Evolutionary conservation across 2,888 invertebrate species (phyloP).

Genomic region (Druceiella hillmani): DNA sequence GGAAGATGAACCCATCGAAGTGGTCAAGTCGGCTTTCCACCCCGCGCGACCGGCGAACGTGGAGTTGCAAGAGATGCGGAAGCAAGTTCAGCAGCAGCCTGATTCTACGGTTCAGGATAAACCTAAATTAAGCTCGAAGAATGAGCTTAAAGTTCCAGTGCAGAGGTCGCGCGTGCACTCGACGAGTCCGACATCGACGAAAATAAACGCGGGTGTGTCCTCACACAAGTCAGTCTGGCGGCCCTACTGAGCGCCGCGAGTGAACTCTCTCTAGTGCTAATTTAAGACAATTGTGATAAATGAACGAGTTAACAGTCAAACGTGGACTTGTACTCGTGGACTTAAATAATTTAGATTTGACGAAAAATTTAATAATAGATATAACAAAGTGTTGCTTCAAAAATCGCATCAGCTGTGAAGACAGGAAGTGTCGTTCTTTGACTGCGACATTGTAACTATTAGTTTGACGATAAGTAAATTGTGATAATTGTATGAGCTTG

Average conservation of each 20-base stretch:
- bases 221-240: slow-evolving; percentile 68
- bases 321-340: too few species aligned
- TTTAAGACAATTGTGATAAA: too few species aligned
- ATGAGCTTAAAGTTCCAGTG: slow-evolving; percentile 59
- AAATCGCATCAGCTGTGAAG: too few species aligned
- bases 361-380: too few species aligned
- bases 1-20: slow-evolving; percentile 69
- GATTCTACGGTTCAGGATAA: slow-evolving; percentile 55
- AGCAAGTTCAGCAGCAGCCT: slow-evolving; percentile 47
- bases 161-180: slow-evolving; percentile 39
- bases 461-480: slow-evolving; percentile 36
- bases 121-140: slow-evolving; percentile 33
- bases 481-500: slow-evolving; percentile 52
- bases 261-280: too few species aligned
- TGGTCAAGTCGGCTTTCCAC: slow-evolving; percentile 70
- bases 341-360: too few species aligned
- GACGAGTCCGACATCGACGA: slow-evolving; percentile 52
- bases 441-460: too few species aligned
- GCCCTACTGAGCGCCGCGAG: slow-evolving; percentile 71
- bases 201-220: slow-evolving; percentile 51
- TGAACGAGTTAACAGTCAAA: too few species aligned
- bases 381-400: too few species aligned
- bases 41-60: slow-evolving; percentile 58
- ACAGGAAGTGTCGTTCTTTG: too few species aligned
- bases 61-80: slow-evolving; percentile 47